A percentile compares a stretch with the other conserved stretches of the same genome.
phyloP scores from a whole-genome alignment of 2,113 vertebrate genomes.

The Cathartes aura region DNA sequence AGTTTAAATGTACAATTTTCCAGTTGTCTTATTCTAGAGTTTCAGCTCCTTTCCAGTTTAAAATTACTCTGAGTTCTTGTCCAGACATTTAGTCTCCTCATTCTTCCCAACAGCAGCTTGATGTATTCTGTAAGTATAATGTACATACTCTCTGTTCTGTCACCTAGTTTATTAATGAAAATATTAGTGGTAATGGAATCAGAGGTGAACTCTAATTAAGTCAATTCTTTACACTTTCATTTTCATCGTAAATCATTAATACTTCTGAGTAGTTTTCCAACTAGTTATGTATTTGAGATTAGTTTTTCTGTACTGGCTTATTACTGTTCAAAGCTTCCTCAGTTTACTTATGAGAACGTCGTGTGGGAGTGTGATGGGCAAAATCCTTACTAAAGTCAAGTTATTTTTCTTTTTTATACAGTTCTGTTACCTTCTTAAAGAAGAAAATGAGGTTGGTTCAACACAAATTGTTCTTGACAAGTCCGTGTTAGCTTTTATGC shows the following conservation, averaged over 20 bases:
- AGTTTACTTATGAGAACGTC: not conserved
- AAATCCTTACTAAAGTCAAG: not conserved
- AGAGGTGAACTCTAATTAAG: not conserved
- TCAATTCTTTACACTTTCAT: not conserved
- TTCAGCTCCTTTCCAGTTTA: not conserved
- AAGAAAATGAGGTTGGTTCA: not conserved
- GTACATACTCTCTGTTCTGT: not conserved
- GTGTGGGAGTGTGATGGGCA: not conserved
- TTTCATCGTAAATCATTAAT: not conserved
- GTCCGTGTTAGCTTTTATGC: not conserved
- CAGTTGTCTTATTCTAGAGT: not conserved
- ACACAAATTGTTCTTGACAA: not conserved
- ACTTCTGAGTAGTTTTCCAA: not conserved
- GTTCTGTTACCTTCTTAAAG: not conserved
- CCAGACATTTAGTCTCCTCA: not conserved
- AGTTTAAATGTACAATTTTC: not conserved
- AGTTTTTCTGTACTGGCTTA: not conserved
- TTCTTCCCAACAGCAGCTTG: not conserved
- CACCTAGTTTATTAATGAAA: not conserved
- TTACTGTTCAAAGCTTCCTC: not conserved
- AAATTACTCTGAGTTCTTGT: not conserved
- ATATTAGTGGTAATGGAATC: not conserved
- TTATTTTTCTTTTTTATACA: not conserved
- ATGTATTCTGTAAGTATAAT: not conserved
- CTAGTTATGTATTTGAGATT: not conserved